Conservation (phyloP, 1,140 invertebrate genomes). For the Drosophila saltans region DNA sequence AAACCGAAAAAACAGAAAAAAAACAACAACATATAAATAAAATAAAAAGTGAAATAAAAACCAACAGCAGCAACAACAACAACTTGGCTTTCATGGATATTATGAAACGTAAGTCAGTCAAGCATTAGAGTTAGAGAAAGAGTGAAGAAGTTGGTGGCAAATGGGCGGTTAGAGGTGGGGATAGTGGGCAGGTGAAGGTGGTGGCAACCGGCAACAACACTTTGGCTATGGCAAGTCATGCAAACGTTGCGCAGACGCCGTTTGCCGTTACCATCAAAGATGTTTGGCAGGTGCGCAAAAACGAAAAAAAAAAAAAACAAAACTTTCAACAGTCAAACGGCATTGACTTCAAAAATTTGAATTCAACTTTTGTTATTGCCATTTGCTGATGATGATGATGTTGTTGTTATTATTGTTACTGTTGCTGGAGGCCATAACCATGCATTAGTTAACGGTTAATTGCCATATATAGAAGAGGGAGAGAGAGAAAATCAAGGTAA, state of each 20-base stretch:
- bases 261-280: slow-evolving; percentile 2
- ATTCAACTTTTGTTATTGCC: slow-evolving; percentile 25
- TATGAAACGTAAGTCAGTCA: slow-evolving; percentile 58
- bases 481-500: slow-evolving; percentile 4
- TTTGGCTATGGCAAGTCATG: slow-evolving; percentile 47
- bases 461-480: slow-evolving; percentile 26
- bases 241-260: slow-evolving; percentile 41
- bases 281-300: slow-evolving; percentile 47
- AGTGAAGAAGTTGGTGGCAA: slow-evolving; percentile 10
- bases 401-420: not conserved
- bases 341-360: slow-evolving; percentile 48
- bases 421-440: slow-evolving; percentile 33
- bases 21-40: slow-evolving; percentile 16
- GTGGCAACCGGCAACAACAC: slow-evolving; percentile 17
- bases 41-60: slow-evolving; percentile 47
- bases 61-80: slow-evolving; percentile 16
- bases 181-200: not conserved
- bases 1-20: slow-evolving; percentile 4
- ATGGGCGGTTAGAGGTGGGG: slow-evolving; percentile 17
- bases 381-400: not conserved
- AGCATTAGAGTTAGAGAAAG: slow-evolving; percentile 33
- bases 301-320: too few relatives aligned
- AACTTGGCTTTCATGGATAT: slow-evolving; percentile 60
- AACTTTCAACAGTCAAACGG: slow-evolving; percentile 50
- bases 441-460: slow-evolving; percentile 47